phyloP scores from a whole-genome alignment of 2,888 invertebrate genomes.

The Drosophila eohydei region DNA sequence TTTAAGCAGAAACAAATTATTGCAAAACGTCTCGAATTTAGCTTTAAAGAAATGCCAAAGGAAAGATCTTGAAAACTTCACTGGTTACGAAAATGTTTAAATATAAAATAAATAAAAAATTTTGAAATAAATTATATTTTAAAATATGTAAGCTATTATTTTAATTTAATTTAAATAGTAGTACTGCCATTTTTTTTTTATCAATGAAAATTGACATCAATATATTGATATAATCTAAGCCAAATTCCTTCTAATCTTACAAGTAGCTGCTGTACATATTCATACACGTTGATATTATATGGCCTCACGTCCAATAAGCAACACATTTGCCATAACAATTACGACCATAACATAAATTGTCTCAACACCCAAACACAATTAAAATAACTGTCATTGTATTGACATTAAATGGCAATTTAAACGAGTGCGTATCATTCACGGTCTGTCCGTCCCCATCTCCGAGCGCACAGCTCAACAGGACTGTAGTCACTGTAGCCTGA shows the following conservation, averaged over 20 bases:
- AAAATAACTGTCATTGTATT: conserved; percentile 82
- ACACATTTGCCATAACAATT: conserved; percentile 67
- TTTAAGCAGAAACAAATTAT: no score
- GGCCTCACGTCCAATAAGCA: conserved; percentile 27
- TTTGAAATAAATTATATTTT: no score
- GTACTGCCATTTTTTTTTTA: no score
- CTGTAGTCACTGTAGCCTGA: conserved; percentile 22
- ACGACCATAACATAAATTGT: conserved; percentile 77
- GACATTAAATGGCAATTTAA: conserved; percentile 83
- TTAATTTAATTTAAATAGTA: no score
- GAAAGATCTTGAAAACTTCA: no score
- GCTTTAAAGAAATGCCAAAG: no score
- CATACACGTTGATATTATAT: conserved; percentile 13
- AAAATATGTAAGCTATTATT: no score
- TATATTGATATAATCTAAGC: background rate
- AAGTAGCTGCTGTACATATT: conserved; percentile 14
- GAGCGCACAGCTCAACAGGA: conserved; percentile 17
- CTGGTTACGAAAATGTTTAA: no score
- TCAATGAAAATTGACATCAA: background rate
- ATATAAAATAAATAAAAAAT: no score
- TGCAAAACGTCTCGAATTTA: no score
- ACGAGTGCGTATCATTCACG: conserved; percentile 78
- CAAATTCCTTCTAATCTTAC: background rate
- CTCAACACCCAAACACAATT: conserved; percentile 80
- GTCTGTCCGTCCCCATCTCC: conserved; percentile 26